Conservation (phyloP, 2,113 vertebrate species). For the Tenrec ecaudatus region DNA sequence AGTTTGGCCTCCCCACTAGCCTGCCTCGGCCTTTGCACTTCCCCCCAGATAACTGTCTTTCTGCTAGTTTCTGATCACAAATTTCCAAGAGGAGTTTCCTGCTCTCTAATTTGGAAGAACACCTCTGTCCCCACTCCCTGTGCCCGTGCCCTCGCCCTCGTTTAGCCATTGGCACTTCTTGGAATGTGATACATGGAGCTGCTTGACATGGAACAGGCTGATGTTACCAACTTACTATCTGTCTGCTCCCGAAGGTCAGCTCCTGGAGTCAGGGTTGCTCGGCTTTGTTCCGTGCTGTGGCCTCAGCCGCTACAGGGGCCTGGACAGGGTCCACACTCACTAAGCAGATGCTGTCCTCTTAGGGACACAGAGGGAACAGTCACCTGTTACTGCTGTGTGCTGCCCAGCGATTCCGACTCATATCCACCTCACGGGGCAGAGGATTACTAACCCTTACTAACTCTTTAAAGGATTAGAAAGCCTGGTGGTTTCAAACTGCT, state of each 20-base stretch:
- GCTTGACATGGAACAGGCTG: not conserved
- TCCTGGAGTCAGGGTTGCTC: not conserved
- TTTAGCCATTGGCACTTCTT: conserved; percentile 20
- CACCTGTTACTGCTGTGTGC: not conserved
- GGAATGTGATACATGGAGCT: not conserved
- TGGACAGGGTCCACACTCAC: not conserved
- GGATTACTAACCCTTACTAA: not conserved
- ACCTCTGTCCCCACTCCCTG: no score
- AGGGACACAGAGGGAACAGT: not conserved
- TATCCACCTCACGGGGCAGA: not conserved
- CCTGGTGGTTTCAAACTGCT: no score
- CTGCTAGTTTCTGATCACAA: not conserved
- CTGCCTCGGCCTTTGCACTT: conserved; percentile 60
- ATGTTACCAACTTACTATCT: not conserved
- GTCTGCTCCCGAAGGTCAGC: not conserved
- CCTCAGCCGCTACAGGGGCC: not conserved
- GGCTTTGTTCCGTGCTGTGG: not conserved
- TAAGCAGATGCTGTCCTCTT: not conserved
- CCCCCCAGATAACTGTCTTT: no score
- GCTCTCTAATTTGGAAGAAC: not conserved
- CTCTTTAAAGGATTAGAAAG: not conserved
- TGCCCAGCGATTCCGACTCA: not conserved
- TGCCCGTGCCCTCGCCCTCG: not conserved
- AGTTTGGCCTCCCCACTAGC: not conserved
- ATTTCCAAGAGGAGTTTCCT: not conserved